phyloP scores from a whole-genome alignment of 2,797 vertebrate genomes.

The Threskiornis aethiopicus region DNA sequence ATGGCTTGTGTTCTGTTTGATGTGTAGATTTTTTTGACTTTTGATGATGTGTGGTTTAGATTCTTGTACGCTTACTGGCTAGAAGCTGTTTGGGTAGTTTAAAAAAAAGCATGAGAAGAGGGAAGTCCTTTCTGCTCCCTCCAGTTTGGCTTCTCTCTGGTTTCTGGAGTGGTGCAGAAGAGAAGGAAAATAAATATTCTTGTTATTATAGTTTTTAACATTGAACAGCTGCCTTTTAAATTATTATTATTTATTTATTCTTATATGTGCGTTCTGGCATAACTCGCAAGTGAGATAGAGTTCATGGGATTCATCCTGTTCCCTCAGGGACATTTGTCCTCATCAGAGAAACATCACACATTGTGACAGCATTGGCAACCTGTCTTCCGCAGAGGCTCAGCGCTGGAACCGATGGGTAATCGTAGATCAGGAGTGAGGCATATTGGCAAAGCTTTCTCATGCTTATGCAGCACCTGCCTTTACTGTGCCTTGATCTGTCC shows the following conservation, averaged over 20 bases:
- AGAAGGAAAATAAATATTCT: not conserved
- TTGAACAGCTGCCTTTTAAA: slow-evolving; percentile 9
- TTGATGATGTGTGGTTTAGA: not conserved
- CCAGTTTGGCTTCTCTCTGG: not conserved
- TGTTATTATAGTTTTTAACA: not conserved
- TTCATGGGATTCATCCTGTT: not conserved
- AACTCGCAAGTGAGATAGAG: not conserved
- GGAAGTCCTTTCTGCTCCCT: not conserved
- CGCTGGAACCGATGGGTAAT: rapidly evolving
- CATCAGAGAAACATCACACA: not conserved
- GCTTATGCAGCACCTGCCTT: not conserved
- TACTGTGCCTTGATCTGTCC: not conserved
- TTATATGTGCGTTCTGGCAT: not conserved
- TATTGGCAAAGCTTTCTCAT: not conserved
- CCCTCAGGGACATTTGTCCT: not conserved
- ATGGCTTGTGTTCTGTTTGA: not conserved
- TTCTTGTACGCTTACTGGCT: not conserved
- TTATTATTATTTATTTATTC: slow-evolving; percentile 12
- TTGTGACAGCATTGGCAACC: not conserved
- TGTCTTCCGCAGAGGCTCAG: not conserved
- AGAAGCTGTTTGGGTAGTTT: not conserved
- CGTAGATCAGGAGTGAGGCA: not conserved
- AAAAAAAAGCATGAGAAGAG: not conserved
- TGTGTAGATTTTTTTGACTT: not conserved
- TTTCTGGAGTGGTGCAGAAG: not conserved